phyloP scores from a whole-genome alignment of 2,888 invertebrate species.

The Dynastes maya region DNA sequence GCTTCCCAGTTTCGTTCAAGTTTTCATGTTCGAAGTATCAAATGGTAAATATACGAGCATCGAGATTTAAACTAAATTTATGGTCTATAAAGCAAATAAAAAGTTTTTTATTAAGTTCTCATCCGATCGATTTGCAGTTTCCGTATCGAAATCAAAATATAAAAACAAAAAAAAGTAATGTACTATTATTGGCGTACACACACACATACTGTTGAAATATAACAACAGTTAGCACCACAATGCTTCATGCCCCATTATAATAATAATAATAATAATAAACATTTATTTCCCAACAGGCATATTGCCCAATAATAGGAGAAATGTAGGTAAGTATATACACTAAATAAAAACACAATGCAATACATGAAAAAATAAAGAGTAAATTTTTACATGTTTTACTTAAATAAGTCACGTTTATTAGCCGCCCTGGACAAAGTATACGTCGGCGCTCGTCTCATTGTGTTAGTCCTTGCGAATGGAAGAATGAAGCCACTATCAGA shows the following conservation, averaged over 20 bases:
- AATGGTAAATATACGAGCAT: constrained; percentile 37
- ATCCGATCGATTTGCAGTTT: constrained; percentile 7
- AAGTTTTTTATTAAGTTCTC: constrained; percentile 30
- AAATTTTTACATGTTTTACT: no score
- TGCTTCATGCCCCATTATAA: neutral
- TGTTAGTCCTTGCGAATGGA: no score
- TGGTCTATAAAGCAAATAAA: constrained; percentile 33
- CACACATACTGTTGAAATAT: neutral
- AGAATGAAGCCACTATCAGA: no score
- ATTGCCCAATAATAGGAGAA: no score
- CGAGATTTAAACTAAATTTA: constrained; percentile 41
- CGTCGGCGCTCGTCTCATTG: no score
- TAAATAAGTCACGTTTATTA: no score
- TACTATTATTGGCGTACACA: neutral
- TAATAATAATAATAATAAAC: no score
- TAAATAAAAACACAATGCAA: no score
- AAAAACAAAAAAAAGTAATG: neutral
- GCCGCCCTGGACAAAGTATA: no score
- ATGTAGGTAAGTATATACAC: no score
- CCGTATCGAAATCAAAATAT: neutral
- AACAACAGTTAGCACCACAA: neutral
- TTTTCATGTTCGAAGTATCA: constrained; percentile 21
- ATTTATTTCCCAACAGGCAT: no score
- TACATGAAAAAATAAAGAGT: no score
- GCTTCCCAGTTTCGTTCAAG: constrained; percentile 22